Percentiles rank a stretch among this genome's conserved stretches.
Conservation (phyloP, 2,888 invertebrate genomes). For the Plebejus anna region DNA sequence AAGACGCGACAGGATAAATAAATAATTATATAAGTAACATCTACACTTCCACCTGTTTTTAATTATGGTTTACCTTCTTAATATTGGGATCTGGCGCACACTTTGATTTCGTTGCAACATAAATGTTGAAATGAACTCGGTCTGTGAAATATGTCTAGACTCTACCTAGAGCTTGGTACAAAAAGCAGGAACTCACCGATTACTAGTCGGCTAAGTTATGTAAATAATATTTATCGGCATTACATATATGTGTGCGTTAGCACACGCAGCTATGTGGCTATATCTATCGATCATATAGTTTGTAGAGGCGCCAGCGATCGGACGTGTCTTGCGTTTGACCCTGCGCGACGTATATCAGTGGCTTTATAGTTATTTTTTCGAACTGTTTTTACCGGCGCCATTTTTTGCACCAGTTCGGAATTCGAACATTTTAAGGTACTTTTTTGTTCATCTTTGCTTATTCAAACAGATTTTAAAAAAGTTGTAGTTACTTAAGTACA, state of each 20-base stretch:
- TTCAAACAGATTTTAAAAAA: neutral
- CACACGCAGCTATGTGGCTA: neutral
- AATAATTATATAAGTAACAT: no score
- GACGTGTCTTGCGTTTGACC: conserved; percentile 29
- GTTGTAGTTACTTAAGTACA: neutral
- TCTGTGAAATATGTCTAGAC: neutral
- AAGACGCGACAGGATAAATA: neutral
- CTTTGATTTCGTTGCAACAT: neutral
- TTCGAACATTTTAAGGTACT: neutral
- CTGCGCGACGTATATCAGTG: conserved; percentile 8
- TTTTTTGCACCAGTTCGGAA: neutral
- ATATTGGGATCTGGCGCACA: neutral
- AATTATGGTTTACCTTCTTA: neutral
- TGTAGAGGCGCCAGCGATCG: conserved; percentile 27
- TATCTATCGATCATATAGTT: conserved; percentile 26
- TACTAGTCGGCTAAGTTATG: conserved; percentile 18
- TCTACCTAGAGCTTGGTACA: neutral
- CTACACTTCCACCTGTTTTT: no score
- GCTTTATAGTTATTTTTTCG: conserved; percentile 21
- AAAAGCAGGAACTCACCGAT: neutral
- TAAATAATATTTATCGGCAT: conserved; percentile 23
- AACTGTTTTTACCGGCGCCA: neutral
- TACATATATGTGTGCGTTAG: conserved; percentile 1
- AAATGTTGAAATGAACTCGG: neutral
- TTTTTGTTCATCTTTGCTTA: neutral